phyloP scores from a whole-genome alignment of 2,113 vertebrate genomes.

The Gallinago jamesoni region DNA sequence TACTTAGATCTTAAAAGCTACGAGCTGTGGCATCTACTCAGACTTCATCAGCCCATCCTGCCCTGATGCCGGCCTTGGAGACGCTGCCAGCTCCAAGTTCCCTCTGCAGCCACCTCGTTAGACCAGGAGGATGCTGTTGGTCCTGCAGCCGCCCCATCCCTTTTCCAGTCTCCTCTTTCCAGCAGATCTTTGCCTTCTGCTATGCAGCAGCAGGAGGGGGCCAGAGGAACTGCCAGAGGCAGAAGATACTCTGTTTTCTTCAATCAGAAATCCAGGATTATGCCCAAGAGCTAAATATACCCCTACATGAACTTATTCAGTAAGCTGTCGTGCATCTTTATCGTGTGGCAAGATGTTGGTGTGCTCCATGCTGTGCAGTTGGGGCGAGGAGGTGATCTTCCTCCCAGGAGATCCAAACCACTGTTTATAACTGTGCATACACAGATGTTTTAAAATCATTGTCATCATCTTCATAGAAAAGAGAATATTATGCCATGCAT shows the following conservation, averaged over 20 bases:
- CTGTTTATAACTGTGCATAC: background rate
- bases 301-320: background rate
- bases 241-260: background rate
- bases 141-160: background rate
- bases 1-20: slow-evolving; percentile 65
- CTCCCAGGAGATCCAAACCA: background rate
- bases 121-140: background rate
- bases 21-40: slow-evolving; percentile 79
- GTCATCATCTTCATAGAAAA: background rate
- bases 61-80: slow-evolving; percentile 72
- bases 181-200: background rate
- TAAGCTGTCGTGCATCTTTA: background rate
- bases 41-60: slow-evolving; percentile 72
- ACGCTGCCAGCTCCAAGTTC: background rate
- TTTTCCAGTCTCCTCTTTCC: background rate
- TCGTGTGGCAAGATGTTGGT: rapidly evolving
- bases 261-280: background rate
- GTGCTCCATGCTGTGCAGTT: background rate
- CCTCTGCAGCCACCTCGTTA: background rate
- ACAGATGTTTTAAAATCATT: background rate
- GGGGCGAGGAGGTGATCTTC: background rate
- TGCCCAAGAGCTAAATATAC: background rate
- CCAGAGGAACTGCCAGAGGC: background rate
- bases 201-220: background rate
- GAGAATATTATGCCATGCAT: background rate